phyloP scores from a whole-genome alignment of 2,113 vertebrate species.

The Gymnorhina tibicen region DNA sequence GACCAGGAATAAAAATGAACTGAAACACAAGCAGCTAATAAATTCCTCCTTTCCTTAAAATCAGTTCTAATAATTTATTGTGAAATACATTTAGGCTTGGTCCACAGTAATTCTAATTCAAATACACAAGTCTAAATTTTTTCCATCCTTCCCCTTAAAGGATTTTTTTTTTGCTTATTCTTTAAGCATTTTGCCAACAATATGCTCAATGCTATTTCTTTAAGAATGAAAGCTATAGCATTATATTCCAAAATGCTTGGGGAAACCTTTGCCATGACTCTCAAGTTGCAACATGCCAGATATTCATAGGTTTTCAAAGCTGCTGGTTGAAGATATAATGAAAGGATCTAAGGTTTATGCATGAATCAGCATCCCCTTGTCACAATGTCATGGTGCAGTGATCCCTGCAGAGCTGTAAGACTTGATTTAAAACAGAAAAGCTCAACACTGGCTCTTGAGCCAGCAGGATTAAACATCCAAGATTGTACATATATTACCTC shows the following conservation, averaged over 20 bases:
- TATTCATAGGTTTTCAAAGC: conserved; percentile 9
- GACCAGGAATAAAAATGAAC: neutral
- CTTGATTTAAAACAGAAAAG: conserved; percentile 52
- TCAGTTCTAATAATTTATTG: neutral
- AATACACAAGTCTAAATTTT: neutral
- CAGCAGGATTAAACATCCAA: conserved; percentile 17
- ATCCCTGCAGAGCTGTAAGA: conserved; percentile 59
- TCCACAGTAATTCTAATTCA: neutral
- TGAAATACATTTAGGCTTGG: neutral
- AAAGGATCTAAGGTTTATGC: conserved; percentile 40
- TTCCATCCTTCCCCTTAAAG: neutral
- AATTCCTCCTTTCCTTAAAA: neutral
- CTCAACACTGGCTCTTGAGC: conserved; percentile 4
- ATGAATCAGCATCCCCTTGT: conserved; percentile 70
- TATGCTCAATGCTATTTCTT: neutral
- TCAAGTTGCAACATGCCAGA: neutral
- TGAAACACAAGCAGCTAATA: neutral
- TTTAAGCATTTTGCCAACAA: neutral
- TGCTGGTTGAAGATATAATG: conserved; percentile 5
- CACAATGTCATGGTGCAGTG: conserved; percentile 60
- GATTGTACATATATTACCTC: neutral
- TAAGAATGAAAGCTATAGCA: neutral
- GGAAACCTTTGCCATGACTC: neutral
- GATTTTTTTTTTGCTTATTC: neutral
- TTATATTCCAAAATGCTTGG: neutral